Percentiles rank a stretch among this genome's conserved stretches.
phyloP scores from a whole-genome alignment of 2,113 vertebrate genomes.

The Myotis brandtii region DNA sequence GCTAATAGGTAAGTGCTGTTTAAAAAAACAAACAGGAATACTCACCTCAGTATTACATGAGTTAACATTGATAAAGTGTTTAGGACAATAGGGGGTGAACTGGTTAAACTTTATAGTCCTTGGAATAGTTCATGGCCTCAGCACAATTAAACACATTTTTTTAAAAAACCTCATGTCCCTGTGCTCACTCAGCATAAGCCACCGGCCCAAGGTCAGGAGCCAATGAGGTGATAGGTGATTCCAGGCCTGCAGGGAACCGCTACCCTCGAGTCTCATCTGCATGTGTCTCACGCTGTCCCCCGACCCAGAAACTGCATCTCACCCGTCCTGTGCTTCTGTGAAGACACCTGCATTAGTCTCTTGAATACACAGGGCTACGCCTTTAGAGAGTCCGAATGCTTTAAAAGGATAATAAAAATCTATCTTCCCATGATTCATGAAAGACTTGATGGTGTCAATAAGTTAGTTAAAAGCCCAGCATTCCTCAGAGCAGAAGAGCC shows the following conservation, averaged over 20 bases:
- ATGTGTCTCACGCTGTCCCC: neutral
- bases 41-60: neutral
- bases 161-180: neutral
- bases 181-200: neutral
- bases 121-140: neutral
- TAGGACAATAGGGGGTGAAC: neutral
- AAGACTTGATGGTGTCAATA: neutral
- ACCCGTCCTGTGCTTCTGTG: neutral
- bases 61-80: neutral
- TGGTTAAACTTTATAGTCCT: neutral
- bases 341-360: neutral
- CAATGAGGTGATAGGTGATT: neutral
- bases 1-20: neutral
- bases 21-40: neutral
- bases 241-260: neutral
- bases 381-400: neutral
- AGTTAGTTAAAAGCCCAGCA: neutral
- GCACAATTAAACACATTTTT: constrained; percentile 4
- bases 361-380: neutral
- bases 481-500: neutral
- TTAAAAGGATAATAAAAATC: neutral
- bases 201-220: neutral
- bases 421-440: neutral
- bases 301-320: neutral
- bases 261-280: neutral